These are phyloP conservation scores for Vanessa tameamea DNA, from an alignment of 1,140 invertebrate genomes.

Conservation along the genomic window DNA sequence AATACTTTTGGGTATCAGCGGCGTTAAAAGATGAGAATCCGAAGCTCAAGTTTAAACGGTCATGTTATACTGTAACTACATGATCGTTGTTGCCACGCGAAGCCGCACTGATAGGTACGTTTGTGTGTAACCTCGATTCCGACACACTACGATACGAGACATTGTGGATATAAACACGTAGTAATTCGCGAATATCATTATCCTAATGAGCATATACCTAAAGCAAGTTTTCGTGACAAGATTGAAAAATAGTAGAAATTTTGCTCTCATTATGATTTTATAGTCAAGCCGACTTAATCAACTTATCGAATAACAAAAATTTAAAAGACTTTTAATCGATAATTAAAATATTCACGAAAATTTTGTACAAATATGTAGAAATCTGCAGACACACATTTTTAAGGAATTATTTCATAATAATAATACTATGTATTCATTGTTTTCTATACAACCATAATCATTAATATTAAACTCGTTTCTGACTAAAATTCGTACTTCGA, in stretches of 20 bases:
- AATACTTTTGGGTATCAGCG: constrained; percentile 17
- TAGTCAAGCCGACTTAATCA: background rate
- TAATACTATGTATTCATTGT: no score
- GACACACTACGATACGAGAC: constrained; percentile 65
- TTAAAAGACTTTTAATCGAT: background rate
- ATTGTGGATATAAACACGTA: constrained; percentile 74
- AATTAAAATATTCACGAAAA: background rate
- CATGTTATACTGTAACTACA: constrained; percentile 60
- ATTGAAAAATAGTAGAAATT: constrained; percentile 41
- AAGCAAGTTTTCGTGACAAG: constrained; percentile 46
- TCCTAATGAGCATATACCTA: constrained; percentile 70
- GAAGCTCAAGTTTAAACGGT: constrained; percentile 48
- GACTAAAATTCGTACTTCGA: no score
- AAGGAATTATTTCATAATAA: no score
- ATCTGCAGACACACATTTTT: no score
- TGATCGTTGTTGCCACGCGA: constrained; percentile 76
- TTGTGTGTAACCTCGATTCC: constrained; percentile 77
- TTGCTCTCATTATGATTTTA: constrained; percentile 7
- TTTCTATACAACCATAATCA: no score
- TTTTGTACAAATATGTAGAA: no score
- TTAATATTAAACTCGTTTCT: no score
- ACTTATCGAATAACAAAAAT: background rate
- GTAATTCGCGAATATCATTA: constrained; percentile 78
- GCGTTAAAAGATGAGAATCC: constrained; percentile 49
- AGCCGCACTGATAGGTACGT: constrained; percentile 55